Evolutionary conservation across 2,888 invertebrate species (phyloP).

Genomic region (Eristalis pertinax): DNA sequence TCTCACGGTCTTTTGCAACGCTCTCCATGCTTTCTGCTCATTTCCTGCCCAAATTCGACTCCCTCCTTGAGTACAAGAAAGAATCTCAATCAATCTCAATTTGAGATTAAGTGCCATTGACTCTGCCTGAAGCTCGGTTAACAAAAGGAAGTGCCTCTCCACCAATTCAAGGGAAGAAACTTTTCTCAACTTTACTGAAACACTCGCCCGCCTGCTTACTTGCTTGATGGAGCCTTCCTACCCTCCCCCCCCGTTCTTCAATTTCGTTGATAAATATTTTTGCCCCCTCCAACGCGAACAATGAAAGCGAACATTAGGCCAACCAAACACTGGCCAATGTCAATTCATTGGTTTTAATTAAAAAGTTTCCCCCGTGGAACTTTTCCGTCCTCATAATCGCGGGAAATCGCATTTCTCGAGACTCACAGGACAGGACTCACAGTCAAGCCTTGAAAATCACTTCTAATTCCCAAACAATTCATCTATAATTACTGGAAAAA

Average conservation of each 20-base stretch:
- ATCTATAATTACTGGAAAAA: conserved; percentile 28
- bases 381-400: neutral
- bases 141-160: neutral
- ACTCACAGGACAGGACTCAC: neutral
- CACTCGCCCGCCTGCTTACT: neutral
- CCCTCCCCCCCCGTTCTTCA: too few relatives aligned
- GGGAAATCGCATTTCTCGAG: neutral
- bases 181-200: neutral
- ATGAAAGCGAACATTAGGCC: neutral
- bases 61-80: neutral
- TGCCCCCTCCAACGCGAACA: neutral
- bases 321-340: neutral
- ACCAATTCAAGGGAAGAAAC: neutral
- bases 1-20: neutral
- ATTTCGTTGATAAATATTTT: neutral
- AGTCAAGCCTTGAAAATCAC: conserved; percentile 26
- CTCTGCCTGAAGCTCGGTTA: neutral
- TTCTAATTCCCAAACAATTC: conserved; percentile 28
- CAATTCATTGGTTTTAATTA: conserved; percentile 40
- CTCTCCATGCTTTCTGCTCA: neutral
- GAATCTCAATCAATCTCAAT: neutral
- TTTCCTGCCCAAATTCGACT: neutral
- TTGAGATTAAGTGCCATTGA: neutral
- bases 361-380: conserved; percentile 16
- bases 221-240: neutral